Base-by-base conservation (phyloP, 2,797 vertebrate genomes). In the Xenopus petersii region DNA sequence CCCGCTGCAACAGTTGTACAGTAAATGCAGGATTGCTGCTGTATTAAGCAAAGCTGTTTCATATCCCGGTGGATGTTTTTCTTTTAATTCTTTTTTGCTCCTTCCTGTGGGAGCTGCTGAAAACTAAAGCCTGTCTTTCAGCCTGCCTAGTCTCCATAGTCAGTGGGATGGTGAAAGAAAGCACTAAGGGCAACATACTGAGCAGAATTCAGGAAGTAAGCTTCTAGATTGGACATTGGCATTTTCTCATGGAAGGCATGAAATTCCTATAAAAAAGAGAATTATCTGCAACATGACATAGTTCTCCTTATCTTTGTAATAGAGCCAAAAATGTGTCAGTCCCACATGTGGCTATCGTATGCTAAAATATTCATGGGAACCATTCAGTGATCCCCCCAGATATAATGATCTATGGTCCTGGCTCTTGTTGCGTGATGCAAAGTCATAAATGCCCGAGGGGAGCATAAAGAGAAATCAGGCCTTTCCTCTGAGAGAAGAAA, bases 31-130 rank as follows among this genome's bases (percentile, higher is more conserved):
- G 36, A 7, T 42, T 42, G 36, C 36, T 42, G 36, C 36, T 42
- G 36, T 42, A 42, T 42, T 42, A 4, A 15, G 49, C 49, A 9
- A 51, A 51, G 49, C 49, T 51, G 49, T 10, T 51, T 51, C 46
- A n/a, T 62, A 42, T 66, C 64, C 64, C 68, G 46, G 4, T 64
- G n/a, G 12, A 68, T 68, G 21, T 65, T 65, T 54, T 63, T 26
- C n/a, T 68, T 63, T 70, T 17, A 24, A n/a, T 60, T 66, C 42
- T 66, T 30, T 30, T 30, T 74, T 65, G 36, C 12, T 33, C 46
- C n/a, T 79, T 79, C 77, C 77, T 69, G 66, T 78, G 76, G 56
- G 76, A 69, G 36, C 24, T 64, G 11, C 5, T 70, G 77, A 70
- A 79, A 79, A 55, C 26, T 70, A 70, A 79, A 61, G 65, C 77